A percentile compares a stretch with the other conserved stretches of the same genome.
phyloP scores from a whole-genome alignment of 2,113 vertebrate species.

The Hylia prasina region DNA sequence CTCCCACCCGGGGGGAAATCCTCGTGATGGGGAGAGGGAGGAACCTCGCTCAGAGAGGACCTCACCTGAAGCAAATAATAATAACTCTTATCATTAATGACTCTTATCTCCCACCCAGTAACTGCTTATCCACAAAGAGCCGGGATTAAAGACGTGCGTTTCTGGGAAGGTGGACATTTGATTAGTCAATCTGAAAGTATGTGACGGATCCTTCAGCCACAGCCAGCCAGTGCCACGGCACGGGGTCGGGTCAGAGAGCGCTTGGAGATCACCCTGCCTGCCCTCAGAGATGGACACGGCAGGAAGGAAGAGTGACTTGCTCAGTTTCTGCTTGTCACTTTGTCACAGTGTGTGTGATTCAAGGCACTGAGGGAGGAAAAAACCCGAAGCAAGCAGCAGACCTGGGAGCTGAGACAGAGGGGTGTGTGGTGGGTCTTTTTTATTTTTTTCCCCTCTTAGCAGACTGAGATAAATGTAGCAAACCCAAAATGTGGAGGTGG shows the following conservation, averaged over 20 bases:
- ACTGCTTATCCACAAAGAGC: background rate
- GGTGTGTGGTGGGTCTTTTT: background rate
- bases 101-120: background rate
- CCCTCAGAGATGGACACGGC: background rate
- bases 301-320: background rate
- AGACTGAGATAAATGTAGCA: slow-evolving; percentile 76
- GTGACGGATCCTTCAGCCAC: background rate
- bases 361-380: background rate
- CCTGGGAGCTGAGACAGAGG: background rate
- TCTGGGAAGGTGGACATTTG: background rate
- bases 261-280: background rate
- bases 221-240: background rate
- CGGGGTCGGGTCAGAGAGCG: background rate
- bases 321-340: background rate
- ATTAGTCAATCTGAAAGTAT: background rate
- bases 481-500: slow-evolving; percentile 59
- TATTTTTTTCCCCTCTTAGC: slow-evolving; percentile 11
- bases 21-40: background rate
- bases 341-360: background rate
- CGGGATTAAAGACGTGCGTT: background rate
- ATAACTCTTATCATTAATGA: background rate
- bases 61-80: background rate
- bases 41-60: background rate
- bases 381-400: background rate
- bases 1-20: background rate